Evolutionary conservation across 2,113 vertebrate genomes (phyloP), one percentile per base, ranked within the genome.

Genomic region (Panthera leo): DNA sequence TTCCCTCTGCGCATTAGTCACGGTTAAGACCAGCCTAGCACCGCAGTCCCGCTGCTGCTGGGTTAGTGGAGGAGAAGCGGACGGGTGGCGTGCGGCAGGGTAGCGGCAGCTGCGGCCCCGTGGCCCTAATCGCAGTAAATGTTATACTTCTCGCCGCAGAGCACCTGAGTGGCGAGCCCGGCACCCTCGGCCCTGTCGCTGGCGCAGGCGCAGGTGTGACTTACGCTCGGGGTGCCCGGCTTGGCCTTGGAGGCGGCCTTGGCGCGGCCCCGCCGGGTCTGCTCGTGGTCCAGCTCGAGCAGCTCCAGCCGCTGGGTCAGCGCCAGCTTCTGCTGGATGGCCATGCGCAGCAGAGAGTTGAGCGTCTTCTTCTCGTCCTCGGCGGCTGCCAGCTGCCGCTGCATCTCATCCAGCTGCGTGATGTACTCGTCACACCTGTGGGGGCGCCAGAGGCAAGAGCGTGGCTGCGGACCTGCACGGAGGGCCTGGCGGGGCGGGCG

Each of bases 361-460:
- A 99, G 99, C 0, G 99, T 99, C 98, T 99, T 99, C 99, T 99
- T 99, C 98, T 99, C 99, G 0, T 99, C 99, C 98, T 99, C 99
- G 0, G 99, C 99, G 0, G 99, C 99, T 0, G 99, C 99, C 39
- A 99, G 99, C 98, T 99, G 99, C 97, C 99, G 98, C 99, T 99
- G 99, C 99, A 99, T 99, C 98, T 99, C 99, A 5, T 99, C 99
- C 98, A 99, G 98, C 98, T 99, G 99, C 0, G 99, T 99, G 95
- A 99, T 99, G 2, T 99, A 99, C 39, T 99, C 99, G 3, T 99
- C 99, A 58, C 99, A 99, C 73, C 99, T 99, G 98, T 45, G 97
- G 93, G 11, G 13, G 93, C 2, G 7, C 88, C 97, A 21, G 83
- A 48, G 95, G 0, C 5, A 39, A 29, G 11, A 25, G n/a, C 12